Conservation (phyloP, 2,888 invertebrate genomes). For the Sinentomon sp. region DNA sequence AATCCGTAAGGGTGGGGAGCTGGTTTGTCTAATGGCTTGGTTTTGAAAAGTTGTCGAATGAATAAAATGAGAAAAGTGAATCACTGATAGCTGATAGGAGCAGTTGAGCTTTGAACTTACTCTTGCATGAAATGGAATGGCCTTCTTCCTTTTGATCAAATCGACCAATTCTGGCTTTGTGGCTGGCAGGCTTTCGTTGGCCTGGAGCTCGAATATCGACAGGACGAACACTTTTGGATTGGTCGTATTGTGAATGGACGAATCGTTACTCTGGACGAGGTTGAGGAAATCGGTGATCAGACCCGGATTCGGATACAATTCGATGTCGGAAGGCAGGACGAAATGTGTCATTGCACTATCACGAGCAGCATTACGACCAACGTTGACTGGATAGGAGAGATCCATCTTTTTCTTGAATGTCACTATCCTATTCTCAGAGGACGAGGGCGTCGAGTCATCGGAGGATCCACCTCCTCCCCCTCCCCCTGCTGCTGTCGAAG, state of each 20-base stretch:
- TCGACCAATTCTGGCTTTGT: conserved; percentile 36
- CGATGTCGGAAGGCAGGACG: conserved; percentile 62
- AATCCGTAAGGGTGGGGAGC: too few relatives aligned
- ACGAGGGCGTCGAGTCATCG: conserved; percentile 25
- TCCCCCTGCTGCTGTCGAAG: too few relatives aligned
- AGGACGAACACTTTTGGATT: conserved; percentile 52
- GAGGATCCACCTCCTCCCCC: too few relatives aligned
- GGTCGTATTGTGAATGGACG: conserved; percentile 17
- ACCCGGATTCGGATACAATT: conserved; percentile 64
- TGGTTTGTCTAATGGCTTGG: too few relatives aligned
- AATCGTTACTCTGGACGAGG: conserved; percentile 41
- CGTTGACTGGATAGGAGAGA: conserved; percentile 64
- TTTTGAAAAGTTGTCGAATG: too few relatives aligned
- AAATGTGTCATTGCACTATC: conserved; percentile 56
- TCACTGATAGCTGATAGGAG: too few relatives aligned
- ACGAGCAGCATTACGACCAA: conserved; percentile 60
- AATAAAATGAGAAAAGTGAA: too few relatives aligned
- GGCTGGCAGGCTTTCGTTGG: conserved; percentile 29
- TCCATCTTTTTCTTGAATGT: conserved; percentile 40
- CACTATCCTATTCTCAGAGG: conserved; percentile 30
- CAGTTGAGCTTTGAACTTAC: too few relatives aligned
- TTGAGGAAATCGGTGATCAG: conserved; percentile 51
- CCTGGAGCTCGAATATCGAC: conserved; percentile 64
- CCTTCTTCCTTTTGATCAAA: conserved; percentile 45
- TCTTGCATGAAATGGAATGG: conserved; percentile 81